Conservation (phyloP, 2,113 vertebrate species). For the Amblyornis subalaris region DNA sequence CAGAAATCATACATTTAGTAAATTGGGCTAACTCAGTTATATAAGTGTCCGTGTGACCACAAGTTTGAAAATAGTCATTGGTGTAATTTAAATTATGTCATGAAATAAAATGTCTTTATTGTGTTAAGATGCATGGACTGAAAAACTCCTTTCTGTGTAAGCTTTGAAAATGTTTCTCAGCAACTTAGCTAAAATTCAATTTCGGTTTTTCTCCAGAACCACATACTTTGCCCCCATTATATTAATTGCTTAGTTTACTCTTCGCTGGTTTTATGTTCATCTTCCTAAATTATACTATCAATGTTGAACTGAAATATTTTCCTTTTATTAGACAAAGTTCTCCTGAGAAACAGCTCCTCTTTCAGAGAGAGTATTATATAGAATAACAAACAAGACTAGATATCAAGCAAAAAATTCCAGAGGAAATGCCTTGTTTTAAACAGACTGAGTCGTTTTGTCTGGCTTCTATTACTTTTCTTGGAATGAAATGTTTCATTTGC, state of each 20-base stretch:
- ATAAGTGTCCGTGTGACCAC: background rate
- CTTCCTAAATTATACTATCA: background rate
- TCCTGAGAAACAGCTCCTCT: constrained; percentile 3
- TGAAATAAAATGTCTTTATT: background rate
- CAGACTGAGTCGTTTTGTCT: background rate
- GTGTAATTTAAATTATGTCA: background rate
- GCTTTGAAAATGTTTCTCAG: background rate
- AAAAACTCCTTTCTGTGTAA: background rate
- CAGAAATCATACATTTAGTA: background rate
- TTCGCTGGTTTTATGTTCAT: background rate
- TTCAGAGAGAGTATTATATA: background rate
- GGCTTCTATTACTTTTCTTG: background rate
- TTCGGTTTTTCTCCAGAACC: background rate
- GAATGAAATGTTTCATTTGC: constrained; percentile 2
- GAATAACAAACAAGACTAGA: constrained; percentile 50
- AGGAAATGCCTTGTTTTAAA: constrained; percentile 27
- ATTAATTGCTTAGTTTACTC: background rate
- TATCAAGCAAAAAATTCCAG: constrained; percentile 23
- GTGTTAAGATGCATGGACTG: background rate
- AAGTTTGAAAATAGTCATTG: background rate
- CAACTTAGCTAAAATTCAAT: background rate
- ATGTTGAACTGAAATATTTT: background rate
- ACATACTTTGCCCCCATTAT: background rate
- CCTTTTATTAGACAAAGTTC: background rate
- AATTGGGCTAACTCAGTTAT: background rate